A percentile compares a stretch with the other conserved stretches of the same genome.
Evolutionary conservation across 2,113 vertebrate genomes (phyloP).

Genomic region (Thomomys bottae): DNA sequence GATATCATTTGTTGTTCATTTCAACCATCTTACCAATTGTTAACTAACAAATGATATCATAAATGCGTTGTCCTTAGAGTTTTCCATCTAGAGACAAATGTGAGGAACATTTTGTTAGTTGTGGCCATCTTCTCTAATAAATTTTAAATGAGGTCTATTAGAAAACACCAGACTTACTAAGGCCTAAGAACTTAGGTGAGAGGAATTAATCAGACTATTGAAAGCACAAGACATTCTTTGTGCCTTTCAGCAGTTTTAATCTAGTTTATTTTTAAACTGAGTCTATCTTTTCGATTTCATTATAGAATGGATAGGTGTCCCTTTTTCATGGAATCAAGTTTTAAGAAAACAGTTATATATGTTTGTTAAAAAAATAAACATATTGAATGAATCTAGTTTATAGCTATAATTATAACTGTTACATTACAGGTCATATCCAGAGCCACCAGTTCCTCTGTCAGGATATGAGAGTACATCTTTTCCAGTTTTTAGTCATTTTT

Average conservation of each 20-base stretch:
- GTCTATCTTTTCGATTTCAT: neutral
- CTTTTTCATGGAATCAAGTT: neutral
- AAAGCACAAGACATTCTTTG: neutral
- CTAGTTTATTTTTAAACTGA: neutral
- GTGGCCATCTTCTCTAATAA: neutral
- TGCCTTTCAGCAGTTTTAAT: no score
- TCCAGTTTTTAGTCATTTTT: conserved; percentile 1
- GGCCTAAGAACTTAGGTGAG: neutral
- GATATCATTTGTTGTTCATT: no score
- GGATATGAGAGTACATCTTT: neutral
- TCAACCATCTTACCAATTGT: no score
- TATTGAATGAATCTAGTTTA: neutral
- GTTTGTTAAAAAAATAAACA: neutral
- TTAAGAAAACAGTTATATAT: neutral
- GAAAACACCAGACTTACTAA: neutral
- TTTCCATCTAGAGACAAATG: neutral
- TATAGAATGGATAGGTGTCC: neutral
- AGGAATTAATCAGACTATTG: neutral
- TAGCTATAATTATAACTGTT: neutral
- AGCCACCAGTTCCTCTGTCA: conserved; percentile 25
- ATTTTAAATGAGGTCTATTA: neutral
- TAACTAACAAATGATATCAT: no score
- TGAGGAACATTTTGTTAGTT: neutral
- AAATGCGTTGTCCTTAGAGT: neutral
- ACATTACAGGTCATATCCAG: neutral